phyloP scores from a whole-genome alignment of 2,888 invertebrate species.

The Synanthedon myopaeformis region DNA sequence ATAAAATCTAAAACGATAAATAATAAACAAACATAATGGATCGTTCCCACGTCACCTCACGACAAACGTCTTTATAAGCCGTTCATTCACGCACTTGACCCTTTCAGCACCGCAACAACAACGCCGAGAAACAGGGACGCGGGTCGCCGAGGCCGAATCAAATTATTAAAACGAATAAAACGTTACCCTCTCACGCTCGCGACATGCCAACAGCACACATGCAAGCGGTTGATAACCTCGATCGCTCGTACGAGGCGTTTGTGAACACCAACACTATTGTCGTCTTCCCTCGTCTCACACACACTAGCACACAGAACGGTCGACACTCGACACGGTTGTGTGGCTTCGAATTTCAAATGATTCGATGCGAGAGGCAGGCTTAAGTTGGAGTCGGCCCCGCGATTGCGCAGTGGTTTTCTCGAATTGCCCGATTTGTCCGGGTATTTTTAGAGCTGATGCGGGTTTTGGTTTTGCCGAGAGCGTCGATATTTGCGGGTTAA shows the following conservation, averaged over 20 bases:
- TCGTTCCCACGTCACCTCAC: constrained; percentile 50
- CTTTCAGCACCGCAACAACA: constrained; percentile 39
- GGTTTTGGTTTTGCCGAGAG: constrained; percentile 38
- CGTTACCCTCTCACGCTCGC: constrained; percentile 28
- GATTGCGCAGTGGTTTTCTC: constrained; percentile 25
- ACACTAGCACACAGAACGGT: constrained; percentile 7
- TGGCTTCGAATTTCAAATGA: constrained; percentile 27
- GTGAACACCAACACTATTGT: constrained; percentile 1
- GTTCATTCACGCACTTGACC: constrained; percentile 55
- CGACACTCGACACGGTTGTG: constrained; percentile 9
- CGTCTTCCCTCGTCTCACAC: constrained; percentile 10
- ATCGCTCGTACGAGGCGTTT: constrained; percentile 39
- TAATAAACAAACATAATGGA: constrained; percentile 18
- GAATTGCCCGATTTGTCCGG: constrained; percentile 16
- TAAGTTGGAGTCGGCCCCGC: constrained; percentile 30
- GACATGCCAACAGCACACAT: constrained; percentile 17
- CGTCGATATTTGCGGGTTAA: constrained; percentile 23
- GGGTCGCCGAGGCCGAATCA: constrained; percentile 18
- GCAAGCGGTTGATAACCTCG: constrained; percentile 42
- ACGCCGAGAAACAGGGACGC: constrained; percentile 28
- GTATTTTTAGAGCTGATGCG: constrained; percentile 66
- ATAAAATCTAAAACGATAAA: constrained; percentile 34
- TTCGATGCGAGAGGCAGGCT: constrained; percentile 40
- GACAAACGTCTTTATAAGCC: constrained; percentile 50
- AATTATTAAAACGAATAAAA: constrained; percentile 53